Evolutionary conservation across 2,797 vertebrate species (phyloP).

Genomic region (Lacerta viridis): DNA sequence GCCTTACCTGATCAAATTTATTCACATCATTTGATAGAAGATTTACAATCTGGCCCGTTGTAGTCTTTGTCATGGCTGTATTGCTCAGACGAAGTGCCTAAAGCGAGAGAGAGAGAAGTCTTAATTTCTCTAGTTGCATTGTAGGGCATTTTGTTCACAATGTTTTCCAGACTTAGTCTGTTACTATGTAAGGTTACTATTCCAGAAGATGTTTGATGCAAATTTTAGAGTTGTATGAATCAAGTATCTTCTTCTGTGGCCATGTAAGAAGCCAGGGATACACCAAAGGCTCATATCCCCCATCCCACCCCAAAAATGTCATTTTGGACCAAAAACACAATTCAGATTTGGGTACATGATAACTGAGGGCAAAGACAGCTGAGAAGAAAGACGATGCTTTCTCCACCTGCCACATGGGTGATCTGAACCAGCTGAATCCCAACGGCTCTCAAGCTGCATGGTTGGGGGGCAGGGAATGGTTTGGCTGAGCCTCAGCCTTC

Average conservation of each 20-base stretch:
- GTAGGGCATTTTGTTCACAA: neutral
- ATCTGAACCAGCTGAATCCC: neutral
- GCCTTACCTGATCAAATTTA: slow-evolving; percentile 92
- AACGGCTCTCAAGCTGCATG: neutral
- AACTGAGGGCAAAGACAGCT: neutral
- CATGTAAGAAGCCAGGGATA: neutral
- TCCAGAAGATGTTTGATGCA: neutral
- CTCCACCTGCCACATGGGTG: neutral
- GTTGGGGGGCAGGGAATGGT: no score
- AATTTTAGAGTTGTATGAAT: neutral
- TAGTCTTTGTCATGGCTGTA: slow-evolving; percentile 91
- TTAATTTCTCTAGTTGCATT: neutral
- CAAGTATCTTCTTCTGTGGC: neutral
- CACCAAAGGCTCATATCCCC: neutral
- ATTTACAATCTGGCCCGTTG: slow-evolving; percentile 95
- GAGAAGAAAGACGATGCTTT: neutral
- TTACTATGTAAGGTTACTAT: neutral
- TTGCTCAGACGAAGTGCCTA: slow-evolving; percentile 92
- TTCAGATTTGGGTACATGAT: neutral
- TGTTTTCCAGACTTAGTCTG: neutral
- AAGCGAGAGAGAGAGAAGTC: neutral
- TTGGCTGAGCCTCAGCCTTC: neutral
- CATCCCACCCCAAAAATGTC: no score
- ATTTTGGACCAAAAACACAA: neutral
- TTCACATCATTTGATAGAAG: slow-evolving; percentile 96